Evolutionary conservation across 2,797 vertebrate species (phyloP).

Genomic region (Spea hammondii): DNA sequence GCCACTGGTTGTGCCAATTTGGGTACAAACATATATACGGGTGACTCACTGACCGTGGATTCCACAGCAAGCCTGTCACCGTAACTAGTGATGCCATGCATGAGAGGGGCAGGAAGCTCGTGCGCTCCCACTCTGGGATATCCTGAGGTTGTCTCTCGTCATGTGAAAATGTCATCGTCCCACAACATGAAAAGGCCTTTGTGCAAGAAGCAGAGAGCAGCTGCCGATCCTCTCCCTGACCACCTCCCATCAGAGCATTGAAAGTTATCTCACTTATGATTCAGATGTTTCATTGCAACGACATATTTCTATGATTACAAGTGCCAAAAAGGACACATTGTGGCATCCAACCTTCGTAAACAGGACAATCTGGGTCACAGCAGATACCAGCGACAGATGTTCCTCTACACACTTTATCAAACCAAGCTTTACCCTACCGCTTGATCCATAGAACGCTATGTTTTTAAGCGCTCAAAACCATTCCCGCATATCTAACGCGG

Average conservation of each 20-base stretch:
- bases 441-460: slow-evolving; percentile 4
- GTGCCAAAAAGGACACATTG: not conserved
- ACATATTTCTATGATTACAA: not conserved
- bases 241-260: slow-evolving; percentile 8
- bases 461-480: too few species aligned
- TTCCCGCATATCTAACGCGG: too few species aligned
- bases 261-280: not conserved
- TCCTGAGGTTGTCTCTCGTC: slow-evolving; percentile 43
- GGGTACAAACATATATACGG: not conserved
- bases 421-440: slow-evolving; percentile 22
- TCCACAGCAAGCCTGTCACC: not conserved
- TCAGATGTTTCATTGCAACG: not conserved
- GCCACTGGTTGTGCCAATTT: not conserved
- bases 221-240: slow-evolving; percentile 30
- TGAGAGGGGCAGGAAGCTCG: slow-evolving; percentile 23
- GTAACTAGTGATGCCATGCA: slow-evolving; percentile 1
- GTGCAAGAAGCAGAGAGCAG: slow-evolving; percentile 22
- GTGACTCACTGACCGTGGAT: slow-evolving; percentile 14
- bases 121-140: slow-evolving; percentile 35
- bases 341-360: slow-evolving; percentile 3
- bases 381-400: slow-evolving; percentile 40
- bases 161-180: slow-evolving; percentile 53
- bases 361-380: slow-evolving; percentile 35
- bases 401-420: slow-evolving; percentile 10
- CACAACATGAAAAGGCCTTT: slow-evolving; percentile 52